A percentile compares a stretch with the other conserved stretches of the same genome.
phyloP scores from a whole-genome alignment of 1,140 invertebrate genomes.

The Philopotamus ludificatus region DNA sequence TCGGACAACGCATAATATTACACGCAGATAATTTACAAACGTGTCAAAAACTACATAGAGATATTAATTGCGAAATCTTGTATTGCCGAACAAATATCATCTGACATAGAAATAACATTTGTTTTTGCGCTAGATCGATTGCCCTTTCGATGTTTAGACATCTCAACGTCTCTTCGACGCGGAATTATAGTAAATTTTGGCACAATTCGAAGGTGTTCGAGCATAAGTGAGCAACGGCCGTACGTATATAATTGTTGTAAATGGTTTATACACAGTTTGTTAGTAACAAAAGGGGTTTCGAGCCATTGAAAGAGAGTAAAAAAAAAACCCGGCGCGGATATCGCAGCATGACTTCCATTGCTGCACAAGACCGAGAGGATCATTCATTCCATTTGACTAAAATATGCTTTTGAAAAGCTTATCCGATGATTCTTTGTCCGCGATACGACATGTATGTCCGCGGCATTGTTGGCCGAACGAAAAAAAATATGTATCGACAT shows the following conservation, averaged over 20 bases:
- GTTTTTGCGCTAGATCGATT: too few species aligned
- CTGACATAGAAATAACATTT: too few species aligned
- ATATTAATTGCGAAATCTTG: too few species aligned
- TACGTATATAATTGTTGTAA: constrained; percentile 7
- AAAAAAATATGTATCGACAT: constrained; percentile 3
- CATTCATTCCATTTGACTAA: constrained; percentile 14
- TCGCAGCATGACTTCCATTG: constrained; percentile 17
- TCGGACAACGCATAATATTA: too few species aligned
- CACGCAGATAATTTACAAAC: too few species aligned
- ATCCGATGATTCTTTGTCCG: constrained; percentile 2
- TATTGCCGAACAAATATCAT: too few species aligned
- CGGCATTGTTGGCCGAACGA: not conserved
- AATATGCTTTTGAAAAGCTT: constrained; percentile 9
- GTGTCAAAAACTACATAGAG: too few species aligned
- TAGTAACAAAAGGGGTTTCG: not conserved
- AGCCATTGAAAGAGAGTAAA: too few species aligned
- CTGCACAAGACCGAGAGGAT: not conserved
- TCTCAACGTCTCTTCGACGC: too few species aligned
- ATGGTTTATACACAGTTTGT: not conserved
- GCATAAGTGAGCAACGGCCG: constrained; percentile 11
- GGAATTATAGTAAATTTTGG: too few species aligned
- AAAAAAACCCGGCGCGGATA: constrained; percentile 7
- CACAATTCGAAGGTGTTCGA: too few species aligned
- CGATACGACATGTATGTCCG: not conserved
- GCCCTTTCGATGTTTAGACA: too few species aligned